Percentiles rank a stretch among this genome's conserved stretches.
Conservation (phyloP, 2,888 invertebrate species). For the Drosophila neutralis region DNA sequence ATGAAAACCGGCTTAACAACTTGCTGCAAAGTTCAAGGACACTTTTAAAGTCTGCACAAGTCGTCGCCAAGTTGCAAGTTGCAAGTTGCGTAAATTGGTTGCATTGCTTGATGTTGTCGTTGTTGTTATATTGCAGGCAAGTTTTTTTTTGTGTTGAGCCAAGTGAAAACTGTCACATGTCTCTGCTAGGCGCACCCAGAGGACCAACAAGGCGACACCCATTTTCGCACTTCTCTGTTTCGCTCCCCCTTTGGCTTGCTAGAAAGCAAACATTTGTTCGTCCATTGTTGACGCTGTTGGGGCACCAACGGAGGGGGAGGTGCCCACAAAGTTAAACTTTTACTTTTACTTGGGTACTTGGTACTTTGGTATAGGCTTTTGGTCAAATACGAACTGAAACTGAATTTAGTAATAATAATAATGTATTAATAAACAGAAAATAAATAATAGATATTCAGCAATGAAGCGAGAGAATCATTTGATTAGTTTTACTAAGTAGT, state of each 20-base stretch:
- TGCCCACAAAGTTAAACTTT: slow-evolving; percentile 44
- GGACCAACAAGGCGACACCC: slow-evolving; percentile 27
- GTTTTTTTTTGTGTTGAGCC: slow-evolving; percentile 31
- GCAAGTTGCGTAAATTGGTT: slow-evolving; percentile 46
- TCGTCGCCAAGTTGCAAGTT: slow-evolving; percentile 25
- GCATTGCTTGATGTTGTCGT: slow-evolving; percentile 9
- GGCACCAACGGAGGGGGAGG: neutral
- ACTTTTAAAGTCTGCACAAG: slow-evolving; percentile 41
- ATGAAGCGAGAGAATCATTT: neutral
- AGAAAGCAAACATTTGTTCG: slow-evolving; percentile 33
- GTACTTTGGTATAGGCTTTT: neutral
- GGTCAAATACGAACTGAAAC: neutral
- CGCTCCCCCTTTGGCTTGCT: neutral
- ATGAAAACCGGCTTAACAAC: slow-evolving; percentile 52
- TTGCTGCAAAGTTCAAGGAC: slow-evolving; percentile 62
- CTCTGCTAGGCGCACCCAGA: slow-evolving; percentile 28
- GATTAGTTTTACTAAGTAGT: neutral
- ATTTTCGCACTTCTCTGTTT: slow-evolving; percentile 6
- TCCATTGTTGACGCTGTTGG: slow-evolving; percentile 14
- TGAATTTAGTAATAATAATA: neutral
- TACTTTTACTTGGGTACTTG: slow-evolving; percentile 42
- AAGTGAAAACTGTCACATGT: slow-evolving; percentile 55
- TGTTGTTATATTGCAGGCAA: slow-evolving; percentile 30
- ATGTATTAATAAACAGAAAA: neutral
- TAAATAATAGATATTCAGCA: neutral